Evolutionary conservation across 1,140 invertebrate species (phyloP).

Genomic region (Drosophila cardini): DNA sequence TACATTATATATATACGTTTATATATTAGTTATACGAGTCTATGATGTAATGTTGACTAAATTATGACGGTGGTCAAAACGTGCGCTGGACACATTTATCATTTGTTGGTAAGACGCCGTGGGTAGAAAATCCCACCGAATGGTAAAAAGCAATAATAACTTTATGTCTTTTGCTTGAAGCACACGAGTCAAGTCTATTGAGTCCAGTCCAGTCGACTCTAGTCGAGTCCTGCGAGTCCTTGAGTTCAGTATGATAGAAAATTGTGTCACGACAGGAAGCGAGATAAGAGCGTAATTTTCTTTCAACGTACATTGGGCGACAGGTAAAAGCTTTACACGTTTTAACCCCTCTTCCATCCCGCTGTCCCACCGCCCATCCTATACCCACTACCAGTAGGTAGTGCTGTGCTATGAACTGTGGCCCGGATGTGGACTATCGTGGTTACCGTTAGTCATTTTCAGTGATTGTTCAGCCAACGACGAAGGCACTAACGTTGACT

Average conservation of each 20-base stretch:
- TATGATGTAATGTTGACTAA: conserved; percentile 62
- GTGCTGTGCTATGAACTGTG: conserved; percentile 37
- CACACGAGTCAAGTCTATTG: conserved; percentile 25
- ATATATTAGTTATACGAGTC: conserved; percentile 8
- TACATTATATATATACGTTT: conserved; percentile 5
- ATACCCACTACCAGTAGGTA: not conserved
- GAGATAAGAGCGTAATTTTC: conserved; percentile 84
- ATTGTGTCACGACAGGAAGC: conserved; percentile 84
- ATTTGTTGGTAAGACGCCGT: conserved; percentile 40
- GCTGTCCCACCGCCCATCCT: conserved; percentile 1
- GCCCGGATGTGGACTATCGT: conserved; percentile 80
- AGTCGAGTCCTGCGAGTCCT: conserved; percentile 37
- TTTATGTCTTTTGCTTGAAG: conserved; percentile 74
- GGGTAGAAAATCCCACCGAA: conserved; percentile 25
- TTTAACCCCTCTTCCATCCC: not conserved
- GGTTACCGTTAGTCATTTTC: conserved; percentile 83
- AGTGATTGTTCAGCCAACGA: conserved; percentile 77
- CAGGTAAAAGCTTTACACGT: conserved; percentile 63
- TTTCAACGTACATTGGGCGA: conserved; percentile 68
- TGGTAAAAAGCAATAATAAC: conserved; percentile 74
- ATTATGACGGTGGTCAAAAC: conserved; percentile 71
- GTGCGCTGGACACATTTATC: conserved; percentile 78
- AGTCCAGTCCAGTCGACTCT: not conserved
- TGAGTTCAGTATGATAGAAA: conserved; percentile 79
- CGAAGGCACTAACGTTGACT: conserved; percentile 65